Percentiles rank a stretch among this genome's conserved stretches.
Conservation (phyloP, 2,113 vertebrate species). For the Patagioenas fasciata region DNA sequence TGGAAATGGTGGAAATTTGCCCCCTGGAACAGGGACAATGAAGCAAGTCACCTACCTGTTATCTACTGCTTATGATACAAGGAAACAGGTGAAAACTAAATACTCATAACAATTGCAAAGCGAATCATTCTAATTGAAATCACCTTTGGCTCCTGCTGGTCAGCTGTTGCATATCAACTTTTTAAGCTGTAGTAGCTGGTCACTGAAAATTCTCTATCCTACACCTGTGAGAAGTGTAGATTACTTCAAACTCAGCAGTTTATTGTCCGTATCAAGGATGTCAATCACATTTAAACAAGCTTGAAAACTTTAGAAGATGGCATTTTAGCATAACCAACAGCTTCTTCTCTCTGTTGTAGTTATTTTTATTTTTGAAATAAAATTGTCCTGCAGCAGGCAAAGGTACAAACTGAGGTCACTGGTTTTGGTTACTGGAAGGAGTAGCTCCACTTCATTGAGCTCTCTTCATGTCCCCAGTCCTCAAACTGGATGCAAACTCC, state of each 20-base stretch:
- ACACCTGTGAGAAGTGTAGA: neutral
- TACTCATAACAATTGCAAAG: neutral
- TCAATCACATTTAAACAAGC: neutral
- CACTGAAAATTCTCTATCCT: neutral
- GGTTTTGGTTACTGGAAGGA: neutral
- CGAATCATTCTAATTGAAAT: neutral
- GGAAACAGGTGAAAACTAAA: neutral
- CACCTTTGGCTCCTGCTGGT: neutral
- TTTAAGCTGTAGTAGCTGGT: neutral
- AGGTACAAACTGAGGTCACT: neutral
- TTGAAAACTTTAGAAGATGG: neutral
- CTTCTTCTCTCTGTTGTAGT: neutral
- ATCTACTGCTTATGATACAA: accelerated
- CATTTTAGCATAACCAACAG: neutral
- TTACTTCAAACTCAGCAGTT: neutral
- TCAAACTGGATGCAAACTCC: neutral
- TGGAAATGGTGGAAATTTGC: neutral
- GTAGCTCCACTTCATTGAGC: neutral
- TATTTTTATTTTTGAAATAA: neutral
- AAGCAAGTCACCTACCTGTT: neutral
- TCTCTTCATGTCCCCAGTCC: neutral
- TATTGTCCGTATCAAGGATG: too few species aligned
- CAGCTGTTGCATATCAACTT: neutral
- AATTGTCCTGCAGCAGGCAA: neutral
- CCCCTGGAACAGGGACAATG: neutral